A percentile compares a stretch with the other conserved stretches of the same genome.
Conservation (phyloP, 2,797 vertebrate genomes). For the Anabacerthia variegaticeps region DNA sequence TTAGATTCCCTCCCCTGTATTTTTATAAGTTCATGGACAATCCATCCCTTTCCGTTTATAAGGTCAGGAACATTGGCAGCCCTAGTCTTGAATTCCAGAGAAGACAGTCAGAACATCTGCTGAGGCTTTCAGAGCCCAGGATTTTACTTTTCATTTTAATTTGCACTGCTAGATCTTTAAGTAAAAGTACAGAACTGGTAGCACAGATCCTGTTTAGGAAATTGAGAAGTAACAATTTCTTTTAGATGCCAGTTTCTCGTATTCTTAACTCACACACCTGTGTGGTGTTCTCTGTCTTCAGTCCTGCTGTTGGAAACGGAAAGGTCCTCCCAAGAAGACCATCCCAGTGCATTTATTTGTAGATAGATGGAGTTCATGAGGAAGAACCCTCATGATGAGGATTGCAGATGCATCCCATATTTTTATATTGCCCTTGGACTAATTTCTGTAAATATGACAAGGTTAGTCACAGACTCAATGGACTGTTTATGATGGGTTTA, state of each 20-base stretch:
- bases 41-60: not conserved
- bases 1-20: not conserved
- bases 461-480: not conserved
- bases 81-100: not conserved
- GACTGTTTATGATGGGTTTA: not conserved
- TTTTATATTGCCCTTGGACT: not conserved
- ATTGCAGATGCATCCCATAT: not conserved
- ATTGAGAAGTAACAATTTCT: not conserved
- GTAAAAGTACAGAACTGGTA: not conserved
- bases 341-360: not conserved
- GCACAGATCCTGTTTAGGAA: not conserved
- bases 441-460: not conserved
- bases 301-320: not conserved
- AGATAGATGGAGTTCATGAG: not conserved
- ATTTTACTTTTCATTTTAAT: constrained; percentile 23
- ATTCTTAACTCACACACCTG: not conserved
- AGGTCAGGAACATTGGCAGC: not conserved
- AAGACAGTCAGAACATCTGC: not conserved
- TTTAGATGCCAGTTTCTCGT: not conserved
- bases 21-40: not conserved
- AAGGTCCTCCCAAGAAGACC: not conserved
- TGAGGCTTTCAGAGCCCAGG: not conserved
- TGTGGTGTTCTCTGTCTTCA: not conserved
- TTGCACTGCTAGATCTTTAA: not conserved
- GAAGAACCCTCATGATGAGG: not conserved